These are phyloP conservation scores for Parnassius mnemosyne DNA, from an alignment of 2,888 invertebrate genomes.

Conservation along the genomic window DNA sequence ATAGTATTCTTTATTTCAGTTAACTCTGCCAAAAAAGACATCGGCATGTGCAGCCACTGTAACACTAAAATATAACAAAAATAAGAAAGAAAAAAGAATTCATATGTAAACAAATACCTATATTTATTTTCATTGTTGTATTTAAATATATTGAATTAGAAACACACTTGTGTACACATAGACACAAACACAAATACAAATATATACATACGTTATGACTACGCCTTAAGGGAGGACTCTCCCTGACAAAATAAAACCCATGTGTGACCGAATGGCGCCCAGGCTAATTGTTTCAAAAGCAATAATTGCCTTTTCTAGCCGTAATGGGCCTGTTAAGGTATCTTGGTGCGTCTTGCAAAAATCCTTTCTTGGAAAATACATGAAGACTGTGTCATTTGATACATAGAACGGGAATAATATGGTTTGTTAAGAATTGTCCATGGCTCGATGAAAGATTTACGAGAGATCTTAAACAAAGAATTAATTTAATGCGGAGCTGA, in stretches of 20 bases:
- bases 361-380: conserved; percentile 22
- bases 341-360: conserved; percentile 25
- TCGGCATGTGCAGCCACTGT: too few species aligned
- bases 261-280: conserved; percentile 30
- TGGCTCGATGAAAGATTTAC: neutral
- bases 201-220: neutral
- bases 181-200: too few species aligned
- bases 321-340: conserved; percentile 52
- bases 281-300: conserved; percentile 56
- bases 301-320: conserved; percentile 57
- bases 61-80: neutral
- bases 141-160: too few species aligned
- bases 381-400: conserved; percentile 20
- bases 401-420: conserved; percentile 5
- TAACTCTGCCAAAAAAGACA: too few species aligned
- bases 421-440: conserved; percentile 4
- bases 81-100: too few species aligned
- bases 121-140: too few species aligned
- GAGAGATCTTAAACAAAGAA: too few species aligned
- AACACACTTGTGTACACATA: too few species aligned
- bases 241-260: conserved; percentile 21
- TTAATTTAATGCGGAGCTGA: too few species aligned
- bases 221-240: conserved; percentile 15
- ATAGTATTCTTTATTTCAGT: too few species aligned
- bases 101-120: too few species aligned